A percentile compares a stretch with the other conserved stretches of the same genome.
Evolutionary conservation across 2,113 vertebrate species (phyloP).

Genomic region (Alouatta palliata): DNA sequence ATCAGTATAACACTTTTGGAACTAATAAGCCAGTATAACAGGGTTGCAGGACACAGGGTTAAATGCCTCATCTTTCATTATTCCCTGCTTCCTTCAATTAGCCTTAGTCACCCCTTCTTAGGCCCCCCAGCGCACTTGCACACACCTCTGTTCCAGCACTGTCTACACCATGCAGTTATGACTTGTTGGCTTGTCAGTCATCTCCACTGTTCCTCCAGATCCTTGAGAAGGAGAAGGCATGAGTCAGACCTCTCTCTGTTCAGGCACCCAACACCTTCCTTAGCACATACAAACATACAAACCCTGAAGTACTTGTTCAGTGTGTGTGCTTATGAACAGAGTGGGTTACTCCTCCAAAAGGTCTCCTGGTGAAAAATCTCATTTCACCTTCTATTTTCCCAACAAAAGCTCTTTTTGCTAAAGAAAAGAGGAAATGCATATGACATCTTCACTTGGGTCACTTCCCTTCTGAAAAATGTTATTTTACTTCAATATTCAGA

Average conservation of each 20-base stretch:
- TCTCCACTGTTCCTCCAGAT: not conserved
- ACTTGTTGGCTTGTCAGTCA: not conserved
- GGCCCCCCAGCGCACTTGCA: not conserved
- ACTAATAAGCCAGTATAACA: not conserved
- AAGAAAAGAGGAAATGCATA: not conserved
- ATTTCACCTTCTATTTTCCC: not conserved
- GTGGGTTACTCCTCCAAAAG: not conserved
- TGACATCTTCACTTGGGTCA: not conserved
- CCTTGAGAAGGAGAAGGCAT: not conserved
- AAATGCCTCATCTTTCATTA: not conserved
- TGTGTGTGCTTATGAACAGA: not conserved
- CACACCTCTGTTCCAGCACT: not conserved
- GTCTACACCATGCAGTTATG: not conserved
- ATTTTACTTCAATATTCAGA: conserved; percentile 14
- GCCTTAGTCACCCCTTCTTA: not conserved
- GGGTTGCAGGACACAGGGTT: not conserved
- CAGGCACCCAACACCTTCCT: not conserved
- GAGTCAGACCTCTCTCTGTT: not conserved
- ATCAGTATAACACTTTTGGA: not conserved
- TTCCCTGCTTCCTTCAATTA: not conserved
- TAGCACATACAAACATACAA: not conserved
- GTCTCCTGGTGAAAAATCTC: not conserved
- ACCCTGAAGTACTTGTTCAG: no score
- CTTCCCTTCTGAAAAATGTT: not conserved
- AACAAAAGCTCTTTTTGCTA: not conserved